Evolutionary conservation across 1,140 invertebrate species (phyloP).

Genomic region (Limonius californicus): DNA sequence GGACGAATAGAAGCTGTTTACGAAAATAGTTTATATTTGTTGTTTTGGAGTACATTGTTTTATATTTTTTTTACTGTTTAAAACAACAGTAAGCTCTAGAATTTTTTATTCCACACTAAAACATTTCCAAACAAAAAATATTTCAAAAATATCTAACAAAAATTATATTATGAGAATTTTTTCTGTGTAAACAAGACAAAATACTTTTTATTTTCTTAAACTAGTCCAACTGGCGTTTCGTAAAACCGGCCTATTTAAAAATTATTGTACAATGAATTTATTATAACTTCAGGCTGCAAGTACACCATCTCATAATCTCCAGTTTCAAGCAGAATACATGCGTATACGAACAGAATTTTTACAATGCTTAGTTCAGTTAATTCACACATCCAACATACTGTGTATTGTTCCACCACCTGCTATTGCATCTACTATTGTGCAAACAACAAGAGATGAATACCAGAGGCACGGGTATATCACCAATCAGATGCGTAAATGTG

Average conservation of each 20-base stretch:
- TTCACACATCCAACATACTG: slow-evolving; percentile 75
- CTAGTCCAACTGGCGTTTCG: background rate
- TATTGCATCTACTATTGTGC: slow-evolving; percentile 78
- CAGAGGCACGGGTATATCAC: slow-evolving; percentile 79
- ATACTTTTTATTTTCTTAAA: background rate
- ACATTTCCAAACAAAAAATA: no score
- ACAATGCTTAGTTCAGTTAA: slow-evolving; percentile 68
- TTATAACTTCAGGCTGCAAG: slow-evolving; percentile 56
- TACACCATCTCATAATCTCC: slow-evolving; percentile 61
- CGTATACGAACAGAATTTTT: slow-evolving; percentile 72
- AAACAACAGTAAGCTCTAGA: no score
- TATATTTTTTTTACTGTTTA: no score
- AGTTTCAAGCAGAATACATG: slow-evolving; percentile 78
- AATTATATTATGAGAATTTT: no score
- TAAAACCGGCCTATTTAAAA: no score
- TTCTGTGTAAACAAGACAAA: no score
- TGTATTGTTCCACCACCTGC: slow-evolving; percentile 90
- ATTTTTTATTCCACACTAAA: no score
- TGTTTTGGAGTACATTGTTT: no score
- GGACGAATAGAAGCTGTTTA: no score
- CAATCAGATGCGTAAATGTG: slow-evolving; percentile 74
- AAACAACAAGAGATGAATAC: slow-evolving; percentile 74
- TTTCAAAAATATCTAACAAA: no score
- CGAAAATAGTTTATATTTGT: no score
- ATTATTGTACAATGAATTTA: background rate